Base-by-base conservation (phyloP, 2,888 invertebrate genomes). In the Drosophila anomelani region DNA sequence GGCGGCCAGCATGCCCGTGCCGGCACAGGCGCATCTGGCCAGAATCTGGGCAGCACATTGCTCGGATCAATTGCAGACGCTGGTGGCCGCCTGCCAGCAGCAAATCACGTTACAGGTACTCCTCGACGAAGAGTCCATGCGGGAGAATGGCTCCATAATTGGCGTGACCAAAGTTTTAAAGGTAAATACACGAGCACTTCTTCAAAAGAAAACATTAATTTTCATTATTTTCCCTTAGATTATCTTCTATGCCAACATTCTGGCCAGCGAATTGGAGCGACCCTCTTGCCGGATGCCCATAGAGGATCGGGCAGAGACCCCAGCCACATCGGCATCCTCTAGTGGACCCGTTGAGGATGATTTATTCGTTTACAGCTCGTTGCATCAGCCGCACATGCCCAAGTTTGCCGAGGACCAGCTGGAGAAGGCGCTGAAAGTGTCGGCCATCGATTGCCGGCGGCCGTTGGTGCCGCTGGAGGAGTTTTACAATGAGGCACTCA, bases 401-500 rank as follows among this genome's bases (percentile, higher is more conserved):
- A 91, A 90, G 36, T 91, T 91, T 68, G 94, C 78, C 80, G 95
- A 83, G 47, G 92, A 93, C 77, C 91, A 90, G 43, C 59, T 93
- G 17, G 97, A 95, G 75, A 93, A 94, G 77, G 96, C 96, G 93
- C 94, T 98, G 88, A 95, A 95, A 82, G 94, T 92, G n/a, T 88
- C 89, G 4, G 80, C 79, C 47, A 83, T 91, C 88, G 97, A 98
- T 91, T 96, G 97, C 91, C 95, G 97, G 55, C 95, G 95, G 90
- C 98, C 98, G 41, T 94, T 95, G 86, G 94, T 98, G 91, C 95
- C 97, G 64, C 97, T 96, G 90, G 95, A 96, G 76, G 98, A 98
- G 89, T 98, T 98, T 93, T 97, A 98, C 93, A 98, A 98, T 92
- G 98, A 98, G 92, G 96, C 97, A 1, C 94, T 98, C 55, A 98